phyloP scores from a whole-genome alignment of 2,113 vertebrate genomes.

The Rousettus leschenaultii region DNA sequence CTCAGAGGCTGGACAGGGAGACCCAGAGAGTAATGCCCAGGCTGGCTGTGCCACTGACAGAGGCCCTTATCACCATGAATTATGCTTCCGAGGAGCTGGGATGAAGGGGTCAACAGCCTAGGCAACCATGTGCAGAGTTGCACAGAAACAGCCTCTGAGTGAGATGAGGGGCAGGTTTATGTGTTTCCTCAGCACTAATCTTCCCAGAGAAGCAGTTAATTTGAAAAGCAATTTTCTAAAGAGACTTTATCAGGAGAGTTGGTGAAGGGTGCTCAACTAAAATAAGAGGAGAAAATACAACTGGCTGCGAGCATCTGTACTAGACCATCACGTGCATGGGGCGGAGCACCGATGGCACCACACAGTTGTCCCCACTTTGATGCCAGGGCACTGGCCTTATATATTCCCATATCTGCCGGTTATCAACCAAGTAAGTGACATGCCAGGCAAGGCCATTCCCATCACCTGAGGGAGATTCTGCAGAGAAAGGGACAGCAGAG shows the following conservation, averaged over 20 bases:
- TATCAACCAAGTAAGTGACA: not conserved
- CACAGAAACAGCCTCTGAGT: not conserved
- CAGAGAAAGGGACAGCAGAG: not conserved
- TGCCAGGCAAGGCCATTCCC: not conserved
- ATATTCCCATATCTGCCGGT: not conserved
- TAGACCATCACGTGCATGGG: not conserved
- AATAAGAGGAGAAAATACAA: slow-evolving; percentile 14
- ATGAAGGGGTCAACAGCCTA: not conserved
- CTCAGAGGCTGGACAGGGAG: not conserved
- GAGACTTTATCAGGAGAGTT: slow-evolving; percentile 38
- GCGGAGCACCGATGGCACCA: not conserved
- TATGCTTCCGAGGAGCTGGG: fast-evolving
- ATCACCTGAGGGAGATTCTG: not conserved
- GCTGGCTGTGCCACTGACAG: not conserved
- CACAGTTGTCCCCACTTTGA: not conserved
- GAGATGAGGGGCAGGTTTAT: not conserved
- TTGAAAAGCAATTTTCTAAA: slow-evolving; percentile 57
- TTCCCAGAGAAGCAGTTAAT: slow-evolving; percentile 52
- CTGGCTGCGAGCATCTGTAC: not conserved
- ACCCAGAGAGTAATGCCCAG: not conserved
- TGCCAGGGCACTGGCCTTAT: not conserved
- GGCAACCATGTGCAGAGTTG: fast-evolving
- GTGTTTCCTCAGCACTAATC: not conserved
- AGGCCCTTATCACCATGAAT: not conserved
- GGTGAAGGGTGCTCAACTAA: not conserved